Base-by-base conservation (phyloP, 2,113 vertebrate species). In the Perca fluviatilis region DNA sequence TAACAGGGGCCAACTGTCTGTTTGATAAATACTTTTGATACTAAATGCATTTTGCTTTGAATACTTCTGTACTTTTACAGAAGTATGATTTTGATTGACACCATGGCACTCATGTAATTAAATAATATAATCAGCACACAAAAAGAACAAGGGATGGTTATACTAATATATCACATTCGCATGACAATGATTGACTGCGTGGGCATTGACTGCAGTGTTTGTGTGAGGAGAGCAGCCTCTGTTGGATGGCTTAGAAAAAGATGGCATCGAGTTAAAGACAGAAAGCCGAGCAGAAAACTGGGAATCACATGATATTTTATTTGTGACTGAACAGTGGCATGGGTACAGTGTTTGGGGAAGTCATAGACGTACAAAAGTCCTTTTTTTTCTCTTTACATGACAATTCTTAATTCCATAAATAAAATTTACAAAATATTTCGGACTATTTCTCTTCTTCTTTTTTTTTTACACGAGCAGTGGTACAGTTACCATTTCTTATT, bases 371-470 rank as follows among this genome's bases (percentile, higher is more conserved):
- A 95, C 88, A 93, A 93, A 95, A 94, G 85, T 92, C 88, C 74
- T 76, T 91, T 90, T 90, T 81, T 88, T 85, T 70, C 75, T 79
- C 66, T 80, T 93, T 86, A 91, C 82, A 82, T 83, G 76, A 90
- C 79, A 85, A 74, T 84, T 92, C 89, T 88, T 86, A 84, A 82
- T 86, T 93, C 75, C 91, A 93, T 94, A 94, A 94, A 94, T 94
- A 94, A 94, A 93, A 90, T 92, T 79, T 91, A 92, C 92, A 94
- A 94, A 94, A 94, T 93, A 94, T 91, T 88, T 88, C 84, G 83
- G 90, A 91, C 85, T 84, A 86, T 92, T 91, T 90, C 74, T 83
- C 73, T 74, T 90, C 27, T 89, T n/a, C n/a, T 90, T 74, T 90
- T 90, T 90, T 86, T 91, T 80, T 87, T 82, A 86, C 79, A 90